These are phyloP conservation scores for Cyphomyrmex costatus DNA, from an alignment of 1,140 invertebrate genomes.

Conservation along the genomic window DNA sequence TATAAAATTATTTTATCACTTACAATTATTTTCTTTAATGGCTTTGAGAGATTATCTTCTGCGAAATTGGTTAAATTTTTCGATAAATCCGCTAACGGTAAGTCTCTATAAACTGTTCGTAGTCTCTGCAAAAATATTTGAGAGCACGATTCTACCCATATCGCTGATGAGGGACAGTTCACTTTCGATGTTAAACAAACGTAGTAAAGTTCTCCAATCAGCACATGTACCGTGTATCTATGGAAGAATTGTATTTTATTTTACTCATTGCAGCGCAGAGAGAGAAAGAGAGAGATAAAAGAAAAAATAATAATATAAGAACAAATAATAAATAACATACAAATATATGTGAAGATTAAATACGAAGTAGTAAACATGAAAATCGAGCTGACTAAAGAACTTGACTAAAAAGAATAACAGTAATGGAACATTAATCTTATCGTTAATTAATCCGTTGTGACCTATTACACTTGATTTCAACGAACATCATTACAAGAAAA, in stretches of 20 bases:
- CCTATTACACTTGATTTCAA: conserved; percentile 40
- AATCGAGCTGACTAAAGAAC: no score
- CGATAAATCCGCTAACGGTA: conserved; percentile 78
- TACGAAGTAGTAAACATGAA: no score
- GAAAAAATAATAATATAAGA: no score
- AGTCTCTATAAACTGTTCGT: conserved; percentile 76
- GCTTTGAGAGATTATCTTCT: conserved; percentile 73
- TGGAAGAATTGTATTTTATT: background rate
- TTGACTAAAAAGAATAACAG: no score
- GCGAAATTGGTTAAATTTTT: conserved; percentile 72
- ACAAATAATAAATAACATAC: no score
- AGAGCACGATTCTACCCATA: conserved; percentile 62
- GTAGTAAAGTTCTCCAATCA: conserved; percentile 77
- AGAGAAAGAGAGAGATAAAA: no score
- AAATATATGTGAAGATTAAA: no score
- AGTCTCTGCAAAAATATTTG: conserved; percentile 78
- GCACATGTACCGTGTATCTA: conserved; percentile 78
- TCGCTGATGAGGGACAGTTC: conserved; percentile 63
- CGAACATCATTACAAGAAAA: background rate
- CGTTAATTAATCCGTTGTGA: conserved; percentile 35
- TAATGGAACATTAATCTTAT: conserved; percentile 35
- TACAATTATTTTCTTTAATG: conserved; percentile 78
- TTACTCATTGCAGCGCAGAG: background rate
- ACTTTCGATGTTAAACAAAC: conserved; percentile 75
- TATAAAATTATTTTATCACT: conserved; percentile 12